Evolutionary conservation across 2,113 vertebrate genomes (phyloP).

Genomic region (Suncus etruscus): DNA sequence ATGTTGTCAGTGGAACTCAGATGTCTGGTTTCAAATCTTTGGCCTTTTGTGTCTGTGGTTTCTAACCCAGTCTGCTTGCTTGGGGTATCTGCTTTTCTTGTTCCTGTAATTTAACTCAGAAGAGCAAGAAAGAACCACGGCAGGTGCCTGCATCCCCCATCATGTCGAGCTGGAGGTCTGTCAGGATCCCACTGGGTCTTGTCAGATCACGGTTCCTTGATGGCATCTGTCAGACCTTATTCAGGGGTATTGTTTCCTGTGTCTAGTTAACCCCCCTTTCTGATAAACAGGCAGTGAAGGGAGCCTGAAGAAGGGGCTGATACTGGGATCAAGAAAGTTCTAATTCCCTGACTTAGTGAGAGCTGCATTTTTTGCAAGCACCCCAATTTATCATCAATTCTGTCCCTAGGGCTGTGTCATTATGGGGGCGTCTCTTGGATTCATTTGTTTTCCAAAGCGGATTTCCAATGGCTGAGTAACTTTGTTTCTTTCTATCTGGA

Average conservation of each 20-base stretch:
- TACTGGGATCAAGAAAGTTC: neutral
- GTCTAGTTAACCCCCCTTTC: neutral
- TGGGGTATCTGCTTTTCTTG: neutral
- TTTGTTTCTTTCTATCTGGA: slow-evolving; percentile 60
- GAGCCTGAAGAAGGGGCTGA: neutral
- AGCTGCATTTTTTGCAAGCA: neutral
- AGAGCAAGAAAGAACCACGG: neutral
- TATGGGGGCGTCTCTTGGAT: slow-evolving; percentile 35
- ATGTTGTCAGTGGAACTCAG: neutral
- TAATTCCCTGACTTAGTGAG: slow-evolving; percentile 49
- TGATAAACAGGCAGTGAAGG: neutral
- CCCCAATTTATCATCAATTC: slow-evolving; percentile 37
- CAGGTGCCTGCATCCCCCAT: neutral
- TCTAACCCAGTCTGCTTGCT: neutral
- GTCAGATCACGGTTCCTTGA: neutral
- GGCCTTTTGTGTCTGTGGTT: neutral
- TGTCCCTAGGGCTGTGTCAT: neutral
- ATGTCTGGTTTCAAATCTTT: neutral
- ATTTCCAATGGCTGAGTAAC: slow-evolving; percentile 72
- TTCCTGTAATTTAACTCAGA: neutral
- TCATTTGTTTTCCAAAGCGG: slow-evolving; percentile 73
- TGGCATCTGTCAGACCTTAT: neutral
- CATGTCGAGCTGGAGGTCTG: neutral
- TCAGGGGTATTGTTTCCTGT: neutral
- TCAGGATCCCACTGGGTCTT: neutral